These are phyloP conservation scores for Molanna angustata DNA, from an alignment of 2,888 invertebrate genomes.

Conservation along the genomic window DNA sequence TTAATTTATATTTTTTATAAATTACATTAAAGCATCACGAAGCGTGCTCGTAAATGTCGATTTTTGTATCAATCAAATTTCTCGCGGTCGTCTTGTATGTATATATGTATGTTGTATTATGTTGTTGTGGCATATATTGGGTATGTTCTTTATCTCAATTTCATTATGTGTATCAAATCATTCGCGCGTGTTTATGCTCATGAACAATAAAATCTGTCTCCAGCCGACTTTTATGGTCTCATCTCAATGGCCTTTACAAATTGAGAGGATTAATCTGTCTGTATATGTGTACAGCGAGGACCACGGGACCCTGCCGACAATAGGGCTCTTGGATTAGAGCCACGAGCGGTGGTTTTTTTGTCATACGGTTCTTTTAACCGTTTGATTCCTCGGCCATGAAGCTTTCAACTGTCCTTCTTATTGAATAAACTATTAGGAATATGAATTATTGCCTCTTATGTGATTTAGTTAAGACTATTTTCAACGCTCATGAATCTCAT, in stretches of 20 bases:
- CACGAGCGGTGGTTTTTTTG: slow-evolving; percentile 12
- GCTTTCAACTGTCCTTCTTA: too few species aligned
- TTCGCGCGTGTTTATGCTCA: slow-evolving; percentile 9
- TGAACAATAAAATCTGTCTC: not conserved
- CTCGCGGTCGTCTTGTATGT: not conserved
- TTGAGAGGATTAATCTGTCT: slow-evolving; percentile 5
- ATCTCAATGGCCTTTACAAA: slow-evolving; percentile 8
- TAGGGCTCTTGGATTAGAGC: slow-evolving; percentile 11
- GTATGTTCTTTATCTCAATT: not conserved
- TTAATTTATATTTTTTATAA: too few species aligned
- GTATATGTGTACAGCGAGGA: not conserved
- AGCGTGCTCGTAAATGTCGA: too few species aligned
- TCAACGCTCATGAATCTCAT: too few species aligned
- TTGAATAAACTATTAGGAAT: too few species aligned
- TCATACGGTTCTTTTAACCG: too few species aligned
- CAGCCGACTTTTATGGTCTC: slow-evolving; percentile 1
- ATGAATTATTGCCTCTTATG: too few species aligned
- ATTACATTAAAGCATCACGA: too few species aligned
- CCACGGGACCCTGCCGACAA: not conserved
- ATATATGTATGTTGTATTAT: too few species aligned
- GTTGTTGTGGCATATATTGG: too few species aligned
- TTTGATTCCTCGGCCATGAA: too few species aligned
- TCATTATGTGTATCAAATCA: slow-evolving; percentile 2
- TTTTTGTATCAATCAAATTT: not conserved
- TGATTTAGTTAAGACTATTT: too few species aligned